Evolutionary conservation across 2,797 vertebrate genomes (phyloP), one percentile per base, ranked within the genome.

Genomic region (Myotis myotis): DNA sequence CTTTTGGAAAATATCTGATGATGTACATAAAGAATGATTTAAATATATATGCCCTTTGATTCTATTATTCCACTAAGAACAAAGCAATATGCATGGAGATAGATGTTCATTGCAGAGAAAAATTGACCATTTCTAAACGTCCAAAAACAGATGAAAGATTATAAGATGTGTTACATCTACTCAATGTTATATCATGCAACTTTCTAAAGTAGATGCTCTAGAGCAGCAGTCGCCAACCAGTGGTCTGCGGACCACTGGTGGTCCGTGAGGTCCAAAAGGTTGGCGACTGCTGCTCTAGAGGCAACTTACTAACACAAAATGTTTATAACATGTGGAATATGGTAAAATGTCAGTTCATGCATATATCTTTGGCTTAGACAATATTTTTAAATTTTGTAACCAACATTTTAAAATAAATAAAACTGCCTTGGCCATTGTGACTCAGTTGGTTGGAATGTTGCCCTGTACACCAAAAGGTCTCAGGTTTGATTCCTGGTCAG

Each of bases 281-380:
- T 55, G 53, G 20, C 6, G 3, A 57, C 55, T 1, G 9, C 55
- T 81, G 49, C 28, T 89, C 49, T 36, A 22, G 38, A 60, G 19
- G 66, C 57, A 79, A 70, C 47, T 89, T 76, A 70, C 25, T 55
- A 83, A 94, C 28, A 83, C 15, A 89, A 97, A 90, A 84, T 81
- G 28, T 78, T 85, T 93, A 70, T n/a, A 28, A 74, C 19, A 20
- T 87, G 19, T 53, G 38, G 92, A 86, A 83, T 72, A 19, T 47
- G 44, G 20, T 80, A 91, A 92, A 20, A 36, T 78, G 12, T 68
- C 66, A 23, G 20, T 23, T 68, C 15, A 8, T 41, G 13, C 19
- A 49, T 57, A 60, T 20, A 25, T 33, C 47, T 93, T 94, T 53
- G 38, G 15, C 36, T 88, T 66, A 68, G 3, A 28, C 8, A 6